Evolutionary conservation across 1,140 invertebrate species (phyloP), one percentile per base, ranked within the genome.

Genomic region (Parasteatoda tepidariorum): DNA sequence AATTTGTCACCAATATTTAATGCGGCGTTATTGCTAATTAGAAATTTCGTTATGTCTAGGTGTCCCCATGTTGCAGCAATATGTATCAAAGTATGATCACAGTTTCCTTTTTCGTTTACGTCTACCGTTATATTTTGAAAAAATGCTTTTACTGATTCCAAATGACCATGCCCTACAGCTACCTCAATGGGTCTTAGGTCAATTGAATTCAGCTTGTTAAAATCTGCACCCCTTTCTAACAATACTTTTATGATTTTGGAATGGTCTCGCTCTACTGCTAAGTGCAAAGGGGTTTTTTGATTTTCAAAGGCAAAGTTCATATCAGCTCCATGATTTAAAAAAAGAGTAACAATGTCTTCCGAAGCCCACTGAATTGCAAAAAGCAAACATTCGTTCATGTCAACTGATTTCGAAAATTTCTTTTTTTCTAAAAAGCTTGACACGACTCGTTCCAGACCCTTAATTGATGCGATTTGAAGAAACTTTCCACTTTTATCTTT

Each of bases 231-330:
- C 34, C 22, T 5, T 9, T 33, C 48, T 18, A 83, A 7, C 15
- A 83, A 15, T 59, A 61, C 54, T 54, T 83, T 55, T 2, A 83
- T 11, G 7, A 59, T n/a, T 15, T 61, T 31, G 3, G 88, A 88
- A 74, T 88, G 88, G 3, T 88, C 88, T 57, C 85, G 81, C 2
- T 86, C 86, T 7, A 88, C 26, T n/a, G 38, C 38, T 13, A 48
- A 48, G 18, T 13, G 38, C 38, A 48, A 48, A 9, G 38, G 1
- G 4, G 38, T 48, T 4, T 48, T 48, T 0, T 4, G 1, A 13
- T 9, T 13, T 48, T 48, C 18, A 48, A 13, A 13, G 9, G 9
- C 18, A 18, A 9, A 2, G 9, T 48, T 18, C 18, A 48, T 48
- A 48, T 48, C 4, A 13, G 38, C 38, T 48, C 38, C 38, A 48